Percentiles rank a stretch among this genome's conserved stretches.
These are phyloP conservation scores for Ciconia maguari DNA, from an alignment of 2,113 vertebrate species.

Conservation along the genomic window DNA sequence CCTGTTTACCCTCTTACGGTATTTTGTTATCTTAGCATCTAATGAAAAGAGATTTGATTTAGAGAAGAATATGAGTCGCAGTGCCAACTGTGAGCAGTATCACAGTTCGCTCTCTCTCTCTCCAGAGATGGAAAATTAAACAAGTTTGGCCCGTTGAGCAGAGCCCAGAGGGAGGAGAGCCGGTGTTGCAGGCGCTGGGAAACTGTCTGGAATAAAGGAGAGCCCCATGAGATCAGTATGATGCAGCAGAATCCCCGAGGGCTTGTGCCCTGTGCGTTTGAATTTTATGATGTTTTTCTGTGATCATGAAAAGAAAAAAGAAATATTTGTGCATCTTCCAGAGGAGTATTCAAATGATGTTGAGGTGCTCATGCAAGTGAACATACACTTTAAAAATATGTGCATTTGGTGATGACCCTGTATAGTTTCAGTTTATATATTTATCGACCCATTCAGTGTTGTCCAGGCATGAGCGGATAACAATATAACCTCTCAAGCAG, in stretches of 20 bases:
- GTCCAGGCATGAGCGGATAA: not conserved
- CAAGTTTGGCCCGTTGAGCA: not conserved
- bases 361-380: not conserved
- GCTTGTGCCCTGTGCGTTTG: not conserved
- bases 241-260: not conserved
- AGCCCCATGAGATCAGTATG: rapidly evolving
- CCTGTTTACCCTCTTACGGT: not conserved
- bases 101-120: not conserved
- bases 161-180: not conserved
- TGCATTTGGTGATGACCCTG: not conserved
- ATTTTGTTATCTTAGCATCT: not conserved
- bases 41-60: not conserved
- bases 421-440: not conserved
- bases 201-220: not conserved
- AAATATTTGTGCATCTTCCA: not conserved
- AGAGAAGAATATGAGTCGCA: not conserved
- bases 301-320: not conserved
- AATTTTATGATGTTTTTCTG: not conserved
- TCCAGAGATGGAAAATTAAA: not conserved
- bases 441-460: not conserved
- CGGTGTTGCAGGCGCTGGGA: not conserved
- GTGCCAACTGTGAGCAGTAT: not conserved
- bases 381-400: not conserved
- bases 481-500: not conserved
- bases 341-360: not conserved